Evolutionary conservation across 2,888 invertebrate species (phyloP).

Genomic region (Autographa gamma): DNA sequence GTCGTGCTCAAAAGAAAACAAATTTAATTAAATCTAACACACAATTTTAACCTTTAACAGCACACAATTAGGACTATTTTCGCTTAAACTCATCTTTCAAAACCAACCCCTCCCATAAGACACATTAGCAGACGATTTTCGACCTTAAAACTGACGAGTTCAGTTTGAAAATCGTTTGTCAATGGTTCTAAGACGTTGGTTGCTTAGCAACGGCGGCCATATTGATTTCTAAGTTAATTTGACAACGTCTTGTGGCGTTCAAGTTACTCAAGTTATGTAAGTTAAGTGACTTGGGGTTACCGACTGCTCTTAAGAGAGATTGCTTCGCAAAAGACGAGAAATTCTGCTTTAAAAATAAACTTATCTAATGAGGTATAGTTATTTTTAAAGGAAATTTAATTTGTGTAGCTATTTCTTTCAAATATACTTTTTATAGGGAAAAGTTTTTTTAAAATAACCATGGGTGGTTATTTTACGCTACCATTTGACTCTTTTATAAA

Average conservation of each 20-base stretch:
- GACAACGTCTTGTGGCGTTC: slow-evolving; percentile 82
- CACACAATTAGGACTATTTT: slow-evolving; percentile 34
- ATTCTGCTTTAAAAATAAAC: not conserved
- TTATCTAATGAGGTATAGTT: too few species aligned
- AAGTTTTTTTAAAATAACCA: too few species aligned
- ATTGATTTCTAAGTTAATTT: slow-evolving; percentile 77
- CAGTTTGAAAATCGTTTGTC: slow-evolving; percentile 59
- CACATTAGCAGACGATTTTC: slow-evolving; percentile 34
- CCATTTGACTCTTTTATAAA: too few species aligned
- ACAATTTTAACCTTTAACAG: slow-evolving; percentile 32
- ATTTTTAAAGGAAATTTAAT: too few species aligned
- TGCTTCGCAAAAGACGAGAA: slow-evolving; percentile 9
- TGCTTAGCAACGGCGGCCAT: slow-evolving; percentile 77
- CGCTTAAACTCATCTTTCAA: slow-evolving; percentile 10
- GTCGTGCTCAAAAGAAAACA: slow-evolving; percentile 30
- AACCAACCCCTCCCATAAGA: slow-evolving; percentile 41
- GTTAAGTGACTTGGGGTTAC: slow-evolving; percentile 79
- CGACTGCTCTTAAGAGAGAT: slow-evolving; percentile 61
- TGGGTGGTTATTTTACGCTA: too few species aligned
- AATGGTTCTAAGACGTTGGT: slow-evolving; percentile 72
- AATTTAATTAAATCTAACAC: slow-evolving; percentile 33
- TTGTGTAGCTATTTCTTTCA: too few species aligned
- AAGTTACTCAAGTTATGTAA: slow-evolving; percentile 77
- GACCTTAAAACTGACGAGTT: slow-evolving; percentile 36
- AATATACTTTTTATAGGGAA: too few species aligned